phyloP scores from a whole-genome alignment of 2,113 vertebrate species.

The Hystrix brachyura region DNA sequence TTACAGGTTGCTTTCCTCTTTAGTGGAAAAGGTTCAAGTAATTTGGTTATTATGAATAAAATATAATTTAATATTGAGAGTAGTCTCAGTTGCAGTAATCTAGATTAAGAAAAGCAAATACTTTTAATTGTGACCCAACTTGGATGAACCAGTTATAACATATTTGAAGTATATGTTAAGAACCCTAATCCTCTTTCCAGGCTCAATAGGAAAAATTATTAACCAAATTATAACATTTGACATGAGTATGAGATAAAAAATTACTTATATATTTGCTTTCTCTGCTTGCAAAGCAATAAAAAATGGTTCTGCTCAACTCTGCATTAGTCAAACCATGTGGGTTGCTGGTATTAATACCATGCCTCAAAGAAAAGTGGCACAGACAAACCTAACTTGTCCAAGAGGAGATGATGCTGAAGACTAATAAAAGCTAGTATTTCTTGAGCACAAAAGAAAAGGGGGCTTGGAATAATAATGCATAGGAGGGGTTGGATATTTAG shows the following conservation, averaged over 20 bases:
- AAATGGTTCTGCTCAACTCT: neutral
- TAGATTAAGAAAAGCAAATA: neutral
- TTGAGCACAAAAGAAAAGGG: neutral
- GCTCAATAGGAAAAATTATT: neutral
- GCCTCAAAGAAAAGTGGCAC: neutral
- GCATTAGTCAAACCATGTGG: neutral
- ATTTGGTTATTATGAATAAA: neutral
- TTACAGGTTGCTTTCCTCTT: constrained; percentile 18
- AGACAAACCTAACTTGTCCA: neutral
- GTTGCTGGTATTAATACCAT: neutral
- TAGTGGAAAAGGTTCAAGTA: neutral
- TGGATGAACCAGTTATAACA: neutral
- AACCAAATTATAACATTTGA: neutral
- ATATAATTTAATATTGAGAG: neutral
- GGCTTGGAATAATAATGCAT: neutral
- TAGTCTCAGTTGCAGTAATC: neutral
- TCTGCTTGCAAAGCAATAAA: neutral
- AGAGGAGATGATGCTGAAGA: neutral
- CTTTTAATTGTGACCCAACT: neutral
- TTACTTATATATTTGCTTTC: neutral
- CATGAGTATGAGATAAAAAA: neutral
- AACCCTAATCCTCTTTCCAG: neutral
- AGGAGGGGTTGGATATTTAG: no score
- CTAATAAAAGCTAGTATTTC: neutral
- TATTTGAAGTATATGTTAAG: neutral